Evolutionary conservation across 2,113 vertebrate genomes (phyloP), one percentile per base, ranked within the genome.

Genomic region (Probosciger aterrimus): DNA sequence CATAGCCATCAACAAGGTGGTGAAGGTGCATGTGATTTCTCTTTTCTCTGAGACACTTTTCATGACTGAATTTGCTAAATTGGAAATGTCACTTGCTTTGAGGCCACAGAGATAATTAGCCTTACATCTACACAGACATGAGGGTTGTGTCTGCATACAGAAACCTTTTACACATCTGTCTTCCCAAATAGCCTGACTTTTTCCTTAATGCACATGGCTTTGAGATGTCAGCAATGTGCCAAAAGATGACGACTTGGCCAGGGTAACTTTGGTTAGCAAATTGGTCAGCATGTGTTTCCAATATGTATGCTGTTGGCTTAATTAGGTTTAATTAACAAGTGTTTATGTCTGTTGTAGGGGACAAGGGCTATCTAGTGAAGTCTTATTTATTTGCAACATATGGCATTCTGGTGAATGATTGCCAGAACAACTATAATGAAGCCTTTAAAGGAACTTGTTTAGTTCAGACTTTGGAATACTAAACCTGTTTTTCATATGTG

Each of bases 281-380:
- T 28, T 78, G 89, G 46, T 86, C 71, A 88, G 64, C 82, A 92
- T 77, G 84, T 92, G 71, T 76, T 96, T 96, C 68, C 75, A 83
- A 67, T 90, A 78, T 31, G 30, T 63, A 81, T 55, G 43, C 17
- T 90, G 86, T 92, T 92, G 90, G 28, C 57, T 83, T 94, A 86
- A 90, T 93, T 86, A 93, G 5, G n/a, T 88, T 86, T 88, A 92
- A 96, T 92, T 94, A 94, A 86, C 64, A 68, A 88, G 55, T 71
- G 46, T 68, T 93, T 93, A 83, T 86, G 50, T 90, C 64, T 90
- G 37, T 88, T 92, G 33, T 55, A 83, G 53, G 35, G 44, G 50
- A 71, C 79, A 95, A 93, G 68, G 46, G 47, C 60, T 92, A 90
- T 71, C 55, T 75, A 92, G 43, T 64, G 33, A 92, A 90, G 75